phyloP scores from a whole-genome alignment of 2,113 vertebrate genomes.

The Sinocyclocheilus anshuiensis region DNA sequence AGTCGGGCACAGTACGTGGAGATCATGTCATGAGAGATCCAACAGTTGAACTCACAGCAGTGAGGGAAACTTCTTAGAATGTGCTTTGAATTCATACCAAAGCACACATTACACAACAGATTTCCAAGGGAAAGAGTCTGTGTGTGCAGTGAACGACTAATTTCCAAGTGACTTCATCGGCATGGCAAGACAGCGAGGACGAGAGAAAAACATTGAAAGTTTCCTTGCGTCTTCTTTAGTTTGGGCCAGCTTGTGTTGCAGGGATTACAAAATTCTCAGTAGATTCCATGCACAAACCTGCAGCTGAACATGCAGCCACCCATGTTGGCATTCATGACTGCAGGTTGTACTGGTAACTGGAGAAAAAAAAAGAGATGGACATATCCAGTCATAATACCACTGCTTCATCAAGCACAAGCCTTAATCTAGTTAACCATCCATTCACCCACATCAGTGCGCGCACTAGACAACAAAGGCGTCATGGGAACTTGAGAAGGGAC shows the following conservation, averaged over 20 bases:
- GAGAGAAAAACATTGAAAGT: conserved; percentile 37
- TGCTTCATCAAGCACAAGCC: conserved; percentile 32
- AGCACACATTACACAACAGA: conserved; percentile 42
- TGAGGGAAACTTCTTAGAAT: conserved; percentile 21
- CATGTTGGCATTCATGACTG: conserved; percentile 14
- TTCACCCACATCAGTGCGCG: neutral
- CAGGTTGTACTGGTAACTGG: conserved; percentile 4
- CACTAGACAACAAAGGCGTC: conserved; percentile 38
- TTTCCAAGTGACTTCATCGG: conserved; percentile 51
- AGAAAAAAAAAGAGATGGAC: neutral
- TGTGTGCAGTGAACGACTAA: conserved; percentile 7
- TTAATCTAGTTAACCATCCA: conserved; percentile 28
- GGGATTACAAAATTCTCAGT: neutral
- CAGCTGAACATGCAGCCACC: conserved; percentile 12
- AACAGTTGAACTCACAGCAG: conserved; percentile 16
- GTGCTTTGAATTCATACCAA: conserved; percentile 32
- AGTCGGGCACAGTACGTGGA: conserved; percentile 22
- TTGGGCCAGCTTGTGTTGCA: neutral
- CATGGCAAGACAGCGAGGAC: conserved; percentile 23
- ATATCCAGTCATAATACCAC: neutral
- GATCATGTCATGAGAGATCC: conserved; percentile 24
- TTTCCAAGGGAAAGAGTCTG: conserved; percentile 30
- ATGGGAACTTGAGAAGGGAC: conserved; percentile 33
- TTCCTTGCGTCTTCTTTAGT: conserved; percentile 7
- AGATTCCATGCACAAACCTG: neutral